Evolutionary conservation across 35 echinoderm and acorn worm species (phyloP), one percentile per base, ranked within the genome.

Genomic region (Apostichopus japonicus): DNA sequence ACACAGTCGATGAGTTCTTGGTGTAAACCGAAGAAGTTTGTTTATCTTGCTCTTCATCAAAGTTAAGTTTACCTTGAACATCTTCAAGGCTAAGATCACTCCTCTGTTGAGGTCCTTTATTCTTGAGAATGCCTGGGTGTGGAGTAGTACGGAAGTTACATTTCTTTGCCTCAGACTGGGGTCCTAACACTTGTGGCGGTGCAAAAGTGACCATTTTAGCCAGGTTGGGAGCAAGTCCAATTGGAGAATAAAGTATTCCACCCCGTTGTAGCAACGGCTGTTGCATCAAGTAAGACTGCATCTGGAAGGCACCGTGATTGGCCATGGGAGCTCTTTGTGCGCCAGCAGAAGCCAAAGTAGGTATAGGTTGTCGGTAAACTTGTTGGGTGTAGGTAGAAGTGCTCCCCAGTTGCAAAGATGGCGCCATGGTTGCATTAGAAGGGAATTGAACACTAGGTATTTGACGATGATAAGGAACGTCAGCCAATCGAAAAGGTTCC

Each of bases 211-310:
- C 81, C 6, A 58, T 24, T 58, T 84, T 84, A 6, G 55, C 11
- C 13, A 61, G 13, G 7, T 83, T 83, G 56, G 81, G 81, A 84
- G 53, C 55, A 5, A 84, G 24, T 23, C 54, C 53, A 57, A 58
- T 23, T 58, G 81, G 54, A 57, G 81, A 84, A 84, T 58, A 58
- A 84, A 84, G 19, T n/a, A 58, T 7, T 57, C 81, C 81, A 58
- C 17, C 56, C 23, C 17, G 17, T 24, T 84, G 17, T 21, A 75
- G 71, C n/a, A 75, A 75, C 0, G 71, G 71, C n/a, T 75, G 71
- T 75, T 19, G 71, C 21, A 75, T 19, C n/a, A 75, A 3, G n/a
- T 75, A 75, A 21, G 71, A 75, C n/a, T 14, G n/a, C 71, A 75
- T 75, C 17, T 15, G 71, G 71, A 75, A n/a, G 17, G 71, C n/a